Evolutionary conservation across 64 coral and sea anemone species (phyloP), one percentile per base, ranked within the genome.

Genomic region (Stichodactyla helianthus): DNA sequence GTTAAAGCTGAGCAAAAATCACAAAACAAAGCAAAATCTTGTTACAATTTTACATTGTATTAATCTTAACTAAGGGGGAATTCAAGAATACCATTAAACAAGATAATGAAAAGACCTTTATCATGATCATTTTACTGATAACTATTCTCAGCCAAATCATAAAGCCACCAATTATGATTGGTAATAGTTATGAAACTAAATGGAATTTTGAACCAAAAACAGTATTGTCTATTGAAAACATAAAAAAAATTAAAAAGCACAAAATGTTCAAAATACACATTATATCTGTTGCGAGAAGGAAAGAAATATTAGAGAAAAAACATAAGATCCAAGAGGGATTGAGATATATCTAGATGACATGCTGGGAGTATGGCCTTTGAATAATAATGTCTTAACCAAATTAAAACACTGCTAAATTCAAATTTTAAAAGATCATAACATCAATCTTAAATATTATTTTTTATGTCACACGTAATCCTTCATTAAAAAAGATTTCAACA

Each of bases 141-240:
- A 80, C 52, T 80, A 80, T 80, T 80, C 51, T 80, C 78, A 78
- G 78, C 78, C 78, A 80, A 11, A 80, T 28, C 78, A 80, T 54
- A 80, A 53, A 54, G 35, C 52, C 52, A 80, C 78, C 78, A 80
- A 71, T 71, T 71, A 71, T 26, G 27, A 28, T 71, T 3, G 27
- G 27, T 71, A 8, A 71, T 71, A 71, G 25, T 13, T 28, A 71
- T 71, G 25, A 71, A 10, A 71, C n/a, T 27, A 64, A 15, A 5
- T 64, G 14, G 11, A 71, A 27, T 28, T 28, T 71, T 71, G 3
- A 71, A 28, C 2, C n/a, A 11, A 71, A 71, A 71, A 31, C 0
- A 12, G 10, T 27, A 64, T 57, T 57, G 55, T 25, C 68, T 71
- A 28, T 71, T 27, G 7, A 71, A 71, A 71, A 25, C 12, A 5